Evolutionary conservation across 2,797 vertebrate genomes (phyloP), one percentile per base, ranked within the genome.

Genomic region (Sebastiscus tertius): DNA sequence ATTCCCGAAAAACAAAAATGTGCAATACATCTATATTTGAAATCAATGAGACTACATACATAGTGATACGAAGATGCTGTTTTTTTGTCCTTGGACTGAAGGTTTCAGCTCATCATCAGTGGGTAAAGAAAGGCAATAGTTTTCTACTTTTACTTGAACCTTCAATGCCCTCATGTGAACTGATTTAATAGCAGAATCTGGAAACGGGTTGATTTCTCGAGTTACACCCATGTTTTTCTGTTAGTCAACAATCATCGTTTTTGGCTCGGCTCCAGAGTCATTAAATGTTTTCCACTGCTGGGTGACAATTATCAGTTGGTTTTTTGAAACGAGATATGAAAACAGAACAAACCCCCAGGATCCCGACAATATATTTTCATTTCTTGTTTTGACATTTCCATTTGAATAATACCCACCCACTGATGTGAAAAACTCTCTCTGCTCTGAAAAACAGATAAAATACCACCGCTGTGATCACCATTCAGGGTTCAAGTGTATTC

Each of bases 351-450:
- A 42, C 31, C 70, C 29, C 8, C 31, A 63, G 36, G 62, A 72
- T 71, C 4, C 54, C 34, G 34, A 75, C 26, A 60, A 72, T 56
- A 49, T 70, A 29, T 79, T 71, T 66, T 39, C 1, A 42, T 55
- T 60, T 75, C 36, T 72, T 72, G 31, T 81, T 77, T 75, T 71
- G 68, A 82, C 67, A 65, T 84, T 75, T 88, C 20, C n/a, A 58
- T 69, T 42, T 4, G 16, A 80, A 75, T 75, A 81, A 27, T 66
- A 70, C 24, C 73, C 73, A 66, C 69, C 61, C 60, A 55, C 58
- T 67, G 26, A 66, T 75, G 29, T 77, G 61, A 18, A 71, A 63
- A 59, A 24, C 24, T 24, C 18, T 83, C 18, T 83, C 27, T 9
- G 36, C 61, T 27, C 20, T 49, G 64, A 65, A 22, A 54, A 72